Base-by-base conservation (phyloP, 2,888 invertebrate genomes). In the Bellardia pandia region DNA sequence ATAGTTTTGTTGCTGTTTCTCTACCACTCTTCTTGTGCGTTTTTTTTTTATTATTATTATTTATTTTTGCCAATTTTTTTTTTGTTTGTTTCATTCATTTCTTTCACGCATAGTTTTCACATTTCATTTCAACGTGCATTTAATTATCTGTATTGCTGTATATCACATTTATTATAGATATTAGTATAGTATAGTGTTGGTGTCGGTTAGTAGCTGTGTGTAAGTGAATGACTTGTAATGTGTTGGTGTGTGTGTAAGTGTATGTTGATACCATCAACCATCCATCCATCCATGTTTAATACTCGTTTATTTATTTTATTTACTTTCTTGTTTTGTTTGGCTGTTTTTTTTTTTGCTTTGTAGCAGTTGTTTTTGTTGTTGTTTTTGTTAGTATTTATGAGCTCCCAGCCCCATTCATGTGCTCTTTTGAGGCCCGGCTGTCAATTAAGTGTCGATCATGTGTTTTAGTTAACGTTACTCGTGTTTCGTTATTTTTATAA, bases 51-150 rank as follows among this genome's bases (percentile, higher is more conserved):
- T 77, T 56, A 51, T 60, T 68, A 11, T 51, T 53, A 33, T 30
- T 71, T 72, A 37, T 68, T 81, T 66, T 78, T 30, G 45, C 71
- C n/a, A 16, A 14, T 23, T 3, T 9, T 60, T 58, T 69, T 74
- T 78, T 69, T 9, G 51, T 58, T 64, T 74, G 74, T 69, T 85
- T 86, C 83, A 78, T 81, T 84, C 77, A 78, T 84, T 86, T 84
- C 76, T 87, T 85, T 87, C 64, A 87, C 87, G 87, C 87, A 87
- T 78, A 87, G 78, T 87, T 87, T 87, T 87, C 85, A 85, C 85
- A 87, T 78, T 87, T 85, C 75, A 85, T 85, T 82, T 78, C 75
- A 78, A 85, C 87, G 81, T 85, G 87, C 87, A 87, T 87, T 87
- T 87, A 85, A 87, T 87, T 87, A 87, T 87, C 77, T 74, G 51